phyloP scores from a whole-genome alignment of 2,888 invertebrate genomes.

The Acanthopleura granulata region DNA sequence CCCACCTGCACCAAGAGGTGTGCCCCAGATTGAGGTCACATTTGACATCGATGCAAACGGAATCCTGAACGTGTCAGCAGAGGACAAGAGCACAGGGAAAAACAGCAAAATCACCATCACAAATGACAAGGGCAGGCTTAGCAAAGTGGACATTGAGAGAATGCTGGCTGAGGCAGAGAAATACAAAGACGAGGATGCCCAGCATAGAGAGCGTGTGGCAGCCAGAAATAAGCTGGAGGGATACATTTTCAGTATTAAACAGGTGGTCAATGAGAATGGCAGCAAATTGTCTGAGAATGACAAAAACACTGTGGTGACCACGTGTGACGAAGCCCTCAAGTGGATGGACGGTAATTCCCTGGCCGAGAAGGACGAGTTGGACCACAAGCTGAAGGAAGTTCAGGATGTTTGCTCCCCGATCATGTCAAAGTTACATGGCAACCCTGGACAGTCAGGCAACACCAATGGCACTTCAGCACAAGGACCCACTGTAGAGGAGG shows the following conservation, averaged over 20 bases:
- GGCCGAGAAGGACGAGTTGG: constrained; percentile 82
- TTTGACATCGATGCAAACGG: constrained; percentile 91
- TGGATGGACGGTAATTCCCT: constrained; percentile 87
- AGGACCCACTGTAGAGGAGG: constrained; percentile 75
- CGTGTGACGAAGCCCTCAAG: constrained; percentile 75
- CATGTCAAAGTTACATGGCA: constrained; percentile 75
- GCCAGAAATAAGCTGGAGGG: constrained; percentile 59
- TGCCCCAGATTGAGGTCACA: constrained; percentile 75
- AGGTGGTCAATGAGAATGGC: constrained; percentile 75
- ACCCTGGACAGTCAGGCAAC: constrained; percentile 45
- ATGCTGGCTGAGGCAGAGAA: constrained; percentile 70
- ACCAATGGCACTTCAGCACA: constrained; percentile 45
- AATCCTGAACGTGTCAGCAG: constrained; percentile 73
- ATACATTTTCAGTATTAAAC: constrained; percentile 69
- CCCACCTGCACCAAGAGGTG: constrained; percentile 61
- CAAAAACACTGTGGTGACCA: constrained; percentile 75
- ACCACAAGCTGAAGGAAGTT: constrained; percentile 81
- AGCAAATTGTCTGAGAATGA: constrained; percentile 76
- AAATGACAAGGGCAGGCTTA: constrained; percentile 87
- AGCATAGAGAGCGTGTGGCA: constrained; percentile 53
- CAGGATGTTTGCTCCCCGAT: constrained; percentile 83
- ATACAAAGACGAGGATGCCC: constrained; percentile 63
- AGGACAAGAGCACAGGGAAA: constrained; percentile 83
- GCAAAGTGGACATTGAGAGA: constrained; percentile 86
- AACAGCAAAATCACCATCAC: constrained; percentile 87